These are phyloP conservation scores for Chymomyza caudatula DNA, from an alignment of 2,888 invertebrate species.

Conservation along the genomic window DNA sequence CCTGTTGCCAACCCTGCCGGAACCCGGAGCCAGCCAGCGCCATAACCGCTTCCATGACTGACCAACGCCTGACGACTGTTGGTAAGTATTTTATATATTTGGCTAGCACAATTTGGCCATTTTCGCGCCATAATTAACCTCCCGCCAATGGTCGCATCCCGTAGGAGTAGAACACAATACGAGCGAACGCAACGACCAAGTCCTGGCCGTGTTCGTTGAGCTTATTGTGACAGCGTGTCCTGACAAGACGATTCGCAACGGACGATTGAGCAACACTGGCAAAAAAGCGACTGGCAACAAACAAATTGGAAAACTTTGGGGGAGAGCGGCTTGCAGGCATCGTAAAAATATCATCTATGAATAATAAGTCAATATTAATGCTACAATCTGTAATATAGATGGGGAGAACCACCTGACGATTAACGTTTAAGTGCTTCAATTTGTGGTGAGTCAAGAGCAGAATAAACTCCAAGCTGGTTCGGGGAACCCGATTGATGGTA, in stretches of 20 bases:
- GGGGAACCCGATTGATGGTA: too few relatives aligned
- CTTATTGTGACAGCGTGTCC: not conserved
- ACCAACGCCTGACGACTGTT: constrained; percentile 1
- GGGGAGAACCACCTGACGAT: too few relatives aligned
- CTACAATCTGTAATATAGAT: not conserved
- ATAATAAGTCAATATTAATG: not conserved
- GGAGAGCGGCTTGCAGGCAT: not conserved
- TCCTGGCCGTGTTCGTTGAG: not conserved
- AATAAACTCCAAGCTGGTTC: too few relatives aligned
- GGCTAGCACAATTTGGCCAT: constrained; percentile 55
- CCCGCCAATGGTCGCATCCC: constrained; percentile 36
- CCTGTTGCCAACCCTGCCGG: not conserved
- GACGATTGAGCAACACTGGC: not conserved
- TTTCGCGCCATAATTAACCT: constrained; percentile 60
- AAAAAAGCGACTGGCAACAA: not conserved
- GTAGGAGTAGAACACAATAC: constrained; percentile 18
- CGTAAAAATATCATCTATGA: not conserved
- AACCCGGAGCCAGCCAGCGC: too few relatives aligned
- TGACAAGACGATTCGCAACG: not conserved
- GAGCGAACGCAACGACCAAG: not conserved
- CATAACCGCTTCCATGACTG: not conserved
- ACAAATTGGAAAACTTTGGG: not conserved
- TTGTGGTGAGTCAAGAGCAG: too few relatives aligned
- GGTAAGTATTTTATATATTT: constrained; percentile 48
- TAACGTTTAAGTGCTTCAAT: too few relatives aligned